Evolutionary conservation across 1,140 invertebrate genomes (phyloP).

Genomic region (Acromyrmex echinatior): DNA sequence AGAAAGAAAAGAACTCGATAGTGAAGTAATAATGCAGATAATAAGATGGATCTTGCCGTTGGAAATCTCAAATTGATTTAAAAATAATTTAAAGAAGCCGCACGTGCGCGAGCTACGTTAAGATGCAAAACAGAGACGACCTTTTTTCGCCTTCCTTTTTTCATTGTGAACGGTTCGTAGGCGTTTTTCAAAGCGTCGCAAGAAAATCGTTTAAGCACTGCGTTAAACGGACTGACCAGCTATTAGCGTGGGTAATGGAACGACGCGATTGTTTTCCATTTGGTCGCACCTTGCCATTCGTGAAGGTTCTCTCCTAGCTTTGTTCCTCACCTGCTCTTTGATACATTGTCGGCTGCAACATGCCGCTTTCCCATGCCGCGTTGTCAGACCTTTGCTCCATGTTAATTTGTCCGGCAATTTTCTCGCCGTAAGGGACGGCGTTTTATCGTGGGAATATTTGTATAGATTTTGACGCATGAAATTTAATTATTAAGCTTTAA

Average conservation of each 20-base stretch:
- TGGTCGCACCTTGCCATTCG: conserved; percentile 37
- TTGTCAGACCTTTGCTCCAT: conserved; percentile 11
- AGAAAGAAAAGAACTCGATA: conserved; percentile 21
- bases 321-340: conserved; percentile 28
- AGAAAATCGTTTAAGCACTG: conserved; percentile 66
- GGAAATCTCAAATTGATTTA: conserved; percentile 62
- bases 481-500: conserved; percentile 28
- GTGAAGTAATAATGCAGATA: conserved; percentile 67
- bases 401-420: conserved; percentile 37
- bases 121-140: background rate
- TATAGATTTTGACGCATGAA: conserved; percentile 22
- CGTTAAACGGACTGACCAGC: conserved; percentile 59
- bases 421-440: conserved; percentile 31
- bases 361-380: conserved; percentile 20
- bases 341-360: conserved; percentile 28
- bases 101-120: background rate
- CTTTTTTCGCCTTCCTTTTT: background rate
- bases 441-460: conserved; percentile 44
- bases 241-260: conserved; percentile 67
- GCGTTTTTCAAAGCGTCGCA: background rate
- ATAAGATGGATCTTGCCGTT: conserved; percentile 55
- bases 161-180: background rate
- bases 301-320: conserved; percentile 32
- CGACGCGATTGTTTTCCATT: conserved; percentile 68
- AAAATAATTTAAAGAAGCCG: conserved; percentile 69